phyloP scores from a whole-genome alignment of 2,888 invertebrate species.

The Tinea trinotella region DNA sequence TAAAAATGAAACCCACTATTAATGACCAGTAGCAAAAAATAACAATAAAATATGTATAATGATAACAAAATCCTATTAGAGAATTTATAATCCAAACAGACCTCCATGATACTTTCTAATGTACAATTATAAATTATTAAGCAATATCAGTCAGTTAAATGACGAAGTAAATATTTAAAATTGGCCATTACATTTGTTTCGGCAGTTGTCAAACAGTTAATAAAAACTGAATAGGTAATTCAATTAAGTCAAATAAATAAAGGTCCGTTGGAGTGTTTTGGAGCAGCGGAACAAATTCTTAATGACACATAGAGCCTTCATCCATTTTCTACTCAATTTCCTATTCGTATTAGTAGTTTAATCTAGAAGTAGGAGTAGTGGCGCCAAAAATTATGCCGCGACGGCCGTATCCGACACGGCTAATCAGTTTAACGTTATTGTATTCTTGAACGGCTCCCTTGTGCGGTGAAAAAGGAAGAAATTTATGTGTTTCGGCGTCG shows the following conservation, averaged over 20 bases:
- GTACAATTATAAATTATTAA: conserved; percentile 31
- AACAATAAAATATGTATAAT: no score
- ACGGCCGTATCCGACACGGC: conserved; percentile 61
- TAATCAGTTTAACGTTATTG: conserved; percentile 69
- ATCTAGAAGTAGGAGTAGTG: conserved; percentile 70
- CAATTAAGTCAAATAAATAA: conserved; percentile 68
- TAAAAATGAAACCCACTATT: no score
- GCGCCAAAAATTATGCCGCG: conserved; percentile 71
- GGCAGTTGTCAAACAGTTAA: conserved; percentile 53
- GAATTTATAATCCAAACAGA: not conserved
- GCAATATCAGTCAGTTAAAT: conserved; percentile 51
- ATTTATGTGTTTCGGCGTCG: conserved; percentile 70
- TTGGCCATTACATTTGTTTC: conserved; percentile 54
- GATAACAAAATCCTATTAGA: not conserved
- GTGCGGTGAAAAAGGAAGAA: conserved; percentile 71
- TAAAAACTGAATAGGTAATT: conserved; percentile 68
- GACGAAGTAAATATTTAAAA: conserved; percentile 60
- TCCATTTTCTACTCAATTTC: conserved; percentile 72
- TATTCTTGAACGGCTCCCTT: conserved; percentile 58
- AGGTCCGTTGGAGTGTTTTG: conserved; percentile 40
- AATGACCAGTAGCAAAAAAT: no score
- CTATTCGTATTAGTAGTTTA: conserved; percentile 73
- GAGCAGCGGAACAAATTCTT: conserved; percentile 61
- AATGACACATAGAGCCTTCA: conserved; percentile 67
- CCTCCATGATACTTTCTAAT: not conserved